Conservation (phyloP, 2,888 invertebrate species). For the Parascotia fuliginaria region DNA sequence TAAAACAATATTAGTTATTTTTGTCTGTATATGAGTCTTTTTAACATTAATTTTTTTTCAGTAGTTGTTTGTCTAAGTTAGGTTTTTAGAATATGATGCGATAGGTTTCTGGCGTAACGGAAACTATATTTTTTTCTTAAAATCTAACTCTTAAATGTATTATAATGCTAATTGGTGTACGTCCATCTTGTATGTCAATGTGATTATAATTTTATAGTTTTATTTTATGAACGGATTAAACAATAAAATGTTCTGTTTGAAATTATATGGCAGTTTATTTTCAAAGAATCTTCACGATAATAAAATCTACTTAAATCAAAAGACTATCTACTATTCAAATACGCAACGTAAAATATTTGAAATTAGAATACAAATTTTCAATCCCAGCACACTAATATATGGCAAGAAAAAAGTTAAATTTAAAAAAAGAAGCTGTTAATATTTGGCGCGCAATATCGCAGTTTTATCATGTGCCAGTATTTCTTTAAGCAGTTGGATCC, state of each 20-base stretch:
- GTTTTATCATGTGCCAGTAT: constrained; percentile 79
- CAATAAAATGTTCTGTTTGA: constrained; percentile 86
- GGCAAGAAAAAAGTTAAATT: background rate
- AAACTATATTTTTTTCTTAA: constrained; percentile 55
- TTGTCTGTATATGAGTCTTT: constrained; percentile 84
- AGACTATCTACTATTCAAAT: background rate
- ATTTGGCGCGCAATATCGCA: constrained; percentile 58
- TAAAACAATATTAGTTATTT: constrained; percentile 72
- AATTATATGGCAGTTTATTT: constrained; percentile 72
- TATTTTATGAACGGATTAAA: constrained; percentile 84
- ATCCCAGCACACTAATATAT: no score
- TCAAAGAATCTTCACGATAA: constrained; percentile 4
- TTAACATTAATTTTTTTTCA: constrained; percentile 61
- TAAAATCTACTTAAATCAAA: background rate
- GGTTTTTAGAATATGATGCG: constrained; percentile 67
- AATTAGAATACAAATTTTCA: no score
- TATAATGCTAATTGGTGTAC: constrained; percentile 83
- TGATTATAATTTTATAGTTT: constrained; percentile 76
- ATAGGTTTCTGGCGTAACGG: constrained; percentile 69
- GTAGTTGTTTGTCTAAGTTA: constrained; percentile 81
- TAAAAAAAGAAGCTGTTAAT: constrained; percentile 7
- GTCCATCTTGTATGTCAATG: constrained; percentile 85
- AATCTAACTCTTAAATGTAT: constrained; percentile 78
- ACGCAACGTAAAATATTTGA: no score
- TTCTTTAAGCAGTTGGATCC: constrained; percentile 66